phyloP scores from a whole-genome alignment of 1,140 invertebrate genomes.

The Ericerus pela region DNA sequence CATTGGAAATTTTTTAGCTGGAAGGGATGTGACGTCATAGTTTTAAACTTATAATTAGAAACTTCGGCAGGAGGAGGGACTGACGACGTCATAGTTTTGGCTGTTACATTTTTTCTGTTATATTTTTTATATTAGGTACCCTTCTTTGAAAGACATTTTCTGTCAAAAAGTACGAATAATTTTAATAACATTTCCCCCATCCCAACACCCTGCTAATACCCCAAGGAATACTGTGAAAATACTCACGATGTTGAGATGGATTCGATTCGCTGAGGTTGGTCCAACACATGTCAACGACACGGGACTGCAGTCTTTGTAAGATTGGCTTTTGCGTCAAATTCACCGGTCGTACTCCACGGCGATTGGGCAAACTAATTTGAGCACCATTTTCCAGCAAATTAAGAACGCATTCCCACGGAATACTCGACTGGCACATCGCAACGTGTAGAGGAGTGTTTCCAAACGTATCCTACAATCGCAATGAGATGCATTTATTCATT shows the following conservation, averaged over 20 bases:
- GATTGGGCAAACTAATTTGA: slow-evolving; percentile 33
- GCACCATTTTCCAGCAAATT: slow-evolving; percentile 38
- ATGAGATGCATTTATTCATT: too few species aligned
- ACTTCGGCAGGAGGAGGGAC: too few species aligned
- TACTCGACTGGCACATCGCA: slow-evolving; percentile 34
- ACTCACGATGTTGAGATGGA: neutral
- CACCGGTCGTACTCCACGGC: slow-evolving; percentile 32
- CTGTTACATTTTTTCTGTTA: too few species aligned
- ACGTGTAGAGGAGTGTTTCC: slow-evolving; percentile 42
- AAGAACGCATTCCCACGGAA: slow-evolving; percentile 37
- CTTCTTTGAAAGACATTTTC: too few species aligned
- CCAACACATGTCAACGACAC: slow-evolving; percentile 17
- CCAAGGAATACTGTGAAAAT: neutral
- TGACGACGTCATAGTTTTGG: too few species aligned
- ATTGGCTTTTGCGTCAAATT: slow-evolving; percentile 22
- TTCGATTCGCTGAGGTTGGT: slow-evolving; percentile 11
- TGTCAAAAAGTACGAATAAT: too few species aligned
- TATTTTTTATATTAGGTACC: too few species aligned
- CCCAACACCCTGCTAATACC: neutral
- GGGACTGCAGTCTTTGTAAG: slow-evolving; percentile 15
- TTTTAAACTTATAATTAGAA: too few species aligned
- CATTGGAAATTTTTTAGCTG: too few species aligned
- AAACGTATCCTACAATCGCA: slow-evolving; percentile 32
- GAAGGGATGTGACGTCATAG: too few species aligned
- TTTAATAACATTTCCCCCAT: too few species aligned